Evolutionary conservation across 92 coral and sea anemone genomes (phyloP), one percentile per base, ranked within the genome.

Genomic region (Nematostella vectensis): DNA sequence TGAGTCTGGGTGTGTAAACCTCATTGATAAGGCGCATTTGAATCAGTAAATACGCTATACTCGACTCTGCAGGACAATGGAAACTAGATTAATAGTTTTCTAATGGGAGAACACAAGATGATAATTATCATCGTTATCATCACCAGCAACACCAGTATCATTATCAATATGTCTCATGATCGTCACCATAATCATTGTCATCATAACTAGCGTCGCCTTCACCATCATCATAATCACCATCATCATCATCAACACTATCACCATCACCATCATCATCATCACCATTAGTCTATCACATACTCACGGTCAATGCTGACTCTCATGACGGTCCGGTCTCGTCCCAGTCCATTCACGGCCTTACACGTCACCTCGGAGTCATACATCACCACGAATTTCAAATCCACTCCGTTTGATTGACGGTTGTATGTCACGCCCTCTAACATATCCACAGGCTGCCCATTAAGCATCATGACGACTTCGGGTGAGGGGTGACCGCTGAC

Each of bases 401-500:
- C 42, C 17, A 55, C 63, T 37, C 68, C 76, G 1, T 66, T 47
- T 25, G 45, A n/a, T 17, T 20, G 27, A 10, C 56, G 13, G 11
- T 54, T 61, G 67, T 62, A 54, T 18, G 54, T 49, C 47, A 60
- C 76, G 24, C 36, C 74, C 16, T 48, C 68, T 6, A 33, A 6
- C 43, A 21, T 40, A 1, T 30, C 25, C 6, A 31, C 48, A 3
- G 15, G 39, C 44, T 48, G 29, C 10, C 63, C 62, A 45, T 72
- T 71, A 20, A 65, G 39, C 3, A 22, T 61, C 42, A 79, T 15
- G 29, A 4, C 39, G 4, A 79, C 68, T 3, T 50, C 47, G 11
- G 86, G 80, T 4, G 39, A 29, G 27, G 86, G 86, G 25, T 53
- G 48, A 3, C 86, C 86, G 29, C 37, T 60, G 48, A 77, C 80